phyloP scores from a whole-genome alignment of 2,113 vertebrate genomes.

The Macquaria australasica region DNA sequence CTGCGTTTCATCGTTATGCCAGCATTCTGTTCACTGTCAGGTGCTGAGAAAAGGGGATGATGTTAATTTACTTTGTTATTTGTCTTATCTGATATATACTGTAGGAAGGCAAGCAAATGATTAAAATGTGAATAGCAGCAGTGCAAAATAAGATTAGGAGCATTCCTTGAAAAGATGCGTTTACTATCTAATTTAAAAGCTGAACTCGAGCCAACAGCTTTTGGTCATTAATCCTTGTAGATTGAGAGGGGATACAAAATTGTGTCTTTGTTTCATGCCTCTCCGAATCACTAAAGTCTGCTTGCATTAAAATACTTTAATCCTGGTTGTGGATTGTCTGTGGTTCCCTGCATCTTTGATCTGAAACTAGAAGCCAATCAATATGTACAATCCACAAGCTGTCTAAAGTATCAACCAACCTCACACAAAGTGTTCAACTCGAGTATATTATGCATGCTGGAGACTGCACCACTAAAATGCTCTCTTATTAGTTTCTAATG shows the following conservation, averaged over 20 bases:
- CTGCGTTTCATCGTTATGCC: conserved; percentile 21
- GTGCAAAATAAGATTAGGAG: conserved; percentile 47
- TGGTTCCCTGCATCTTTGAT: conserved; percentile 36
- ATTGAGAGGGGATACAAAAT: conserved; percentile 29
- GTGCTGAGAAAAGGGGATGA: conserved; percentile 25
- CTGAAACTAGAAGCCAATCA: conserved; percentile 34
- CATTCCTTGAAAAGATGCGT: conserved; percentile 44
- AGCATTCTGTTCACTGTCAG: conserved; percentile 19
- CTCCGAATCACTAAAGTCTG: conserved; percentile 37
- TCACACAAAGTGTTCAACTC: conserved; percentile 16
- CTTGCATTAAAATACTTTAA: conserved; percentile 2
- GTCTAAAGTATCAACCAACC: conserved; percentile 8
- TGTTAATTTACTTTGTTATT: conserved; percentile 44
- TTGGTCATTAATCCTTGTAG: conserved; percentile 61
- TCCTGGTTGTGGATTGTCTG: conserved; percentile 23
- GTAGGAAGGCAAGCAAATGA: conserved; percentile 9
- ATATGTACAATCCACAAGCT: conserved; percentile 27
- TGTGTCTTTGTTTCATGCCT: conserved; percentile 29
- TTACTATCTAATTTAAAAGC: conserved; percentile 59
- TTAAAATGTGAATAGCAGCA: conserved; percentile 42
- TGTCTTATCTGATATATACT: conserved; percentile 44
- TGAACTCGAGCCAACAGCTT: conserved; percentile 55
- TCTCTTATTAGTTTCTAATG: conserved; percentile 22
- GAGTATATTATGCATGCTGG: neutral
- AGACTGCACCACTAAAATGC: neutral